Conservation (phyloP, 2,888 invertebrate genomes). For the Globia sparganii region DNA sequence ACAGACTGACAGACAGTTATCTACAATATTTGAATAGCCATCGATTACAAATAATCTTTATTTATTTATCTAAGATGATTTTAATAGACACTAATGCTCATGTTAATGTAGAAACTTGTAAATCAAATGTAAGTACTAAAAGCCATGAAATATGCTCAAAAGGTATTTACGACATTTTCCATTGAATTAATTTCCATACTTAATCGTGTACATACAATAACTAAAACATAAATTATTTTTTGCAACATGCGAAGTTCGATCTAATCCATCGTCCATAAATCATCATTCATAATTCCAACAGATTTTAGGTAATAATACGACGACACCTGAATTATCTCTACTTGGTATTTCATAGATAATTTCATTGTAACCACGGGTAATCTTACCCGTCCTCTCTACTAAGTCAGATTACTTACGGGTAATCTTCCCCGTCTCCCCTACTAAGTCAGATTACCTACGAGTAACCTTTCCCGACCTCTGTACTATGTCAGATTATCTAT, state of each 20-base stretch:
- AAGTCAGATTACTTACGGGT: background rate
- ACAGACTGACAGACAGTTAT: background rate
- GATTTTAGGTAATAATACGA: background rate
- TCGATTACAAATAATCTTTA: conserved; percentile 1
- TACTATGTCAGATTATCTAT: background rate
- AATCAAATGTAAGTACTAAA: conserved; percentile 38
- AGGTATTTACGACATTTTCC: conserved; percentile 37
- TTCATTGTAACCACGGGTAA: background rate
- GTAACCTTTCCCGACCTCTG: too few relatives aligned
- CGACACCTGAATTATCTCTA: background rate
- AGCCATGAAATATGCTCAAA: conserved; percentile 36
- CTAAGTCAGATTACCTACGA: too few relatives aligned
- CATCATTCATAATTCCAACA: background rate
- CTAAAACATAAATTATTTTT: conserved; percentile 20
- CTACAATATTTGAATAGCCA: background rate
- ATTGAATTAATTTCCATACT: conserved; percentile 48
- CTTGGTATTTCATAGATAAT: background rate
- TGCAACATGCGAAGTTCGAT: background rate
- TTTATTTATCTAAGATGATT: conserved; percentile 44
- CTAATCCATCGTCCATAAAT: conserved; percentile 8
- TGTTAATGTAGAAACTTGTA: conserved; percentile 42
- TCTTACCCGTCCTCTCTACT: background rate
- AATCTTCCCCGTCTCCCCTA: too few relatives aligned
- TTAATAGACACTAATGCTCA: conserved; percentile 32
- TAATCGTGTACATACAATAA: conserved; percentile 6